phyloP scores from a whole-genome alignment of 2,797 vertebrate species.

The Pygocentrus nattereri region DNA sequence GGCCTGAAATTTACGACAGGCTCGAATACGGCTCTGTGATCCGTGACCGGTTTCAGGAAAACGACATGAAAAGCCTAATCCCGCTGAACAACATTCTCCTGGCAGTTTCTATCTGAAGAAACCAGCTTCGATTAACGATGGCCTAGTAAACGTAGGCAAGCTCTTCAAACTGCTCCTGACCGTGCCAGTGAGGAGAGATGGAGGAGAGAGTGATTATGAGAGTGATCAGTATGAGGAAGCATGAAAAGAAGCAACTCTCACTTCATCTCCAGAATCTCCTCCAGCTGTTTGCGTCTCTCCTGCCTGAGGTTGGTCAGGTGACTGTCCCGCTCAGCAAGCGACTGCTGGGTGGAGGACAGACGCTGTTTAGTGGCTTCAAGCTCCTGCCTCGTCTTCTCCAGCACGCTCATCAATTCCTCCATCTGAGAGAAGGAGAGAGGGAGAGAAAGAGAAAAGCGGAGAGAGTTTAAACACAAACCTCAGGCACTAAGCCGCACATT shows the following conservation, averaged over 20 bases:
- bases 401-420: constrained; percentile 92
- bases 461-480: not conserved
- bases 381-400: constrained; percentile 97
- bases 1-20: no score
- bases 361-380: constrained; percentile 95
- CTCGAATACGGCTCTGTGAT: no score
- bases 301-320: constrained; percentile 94
- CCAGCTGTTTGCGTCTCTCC: constrained; percentile 94
- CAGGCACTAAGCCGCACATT: constrained; percentile 34
- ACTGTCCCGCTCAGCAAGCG: constrained; percentile 91
- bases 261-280: constrained; percentile 99
- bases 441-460: not conserved
- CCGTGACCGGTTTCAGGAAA: no score
- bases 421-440: constrained; percentile 74
- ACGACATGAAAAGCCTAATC: no score
- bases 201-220: not conserved
- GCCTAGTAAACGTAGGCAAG: no score
- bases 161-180: no score
- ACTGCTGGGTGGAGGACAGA: constrained; percentile 95
- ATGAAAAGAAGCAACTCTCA: constrained; percentile 73
- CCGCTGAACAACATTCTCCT: no score
- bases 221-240: not conserved
- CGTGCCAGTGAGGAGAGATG: not conserved
- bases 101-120: no score
- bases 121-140: no score